A percentile compares a stretch with the other conserved stretches of the same genome.
Evolutionary conservation across 2,888 invertebrate species (phyloP).

Genomic region (Oligia fasciuncula): DNA sequence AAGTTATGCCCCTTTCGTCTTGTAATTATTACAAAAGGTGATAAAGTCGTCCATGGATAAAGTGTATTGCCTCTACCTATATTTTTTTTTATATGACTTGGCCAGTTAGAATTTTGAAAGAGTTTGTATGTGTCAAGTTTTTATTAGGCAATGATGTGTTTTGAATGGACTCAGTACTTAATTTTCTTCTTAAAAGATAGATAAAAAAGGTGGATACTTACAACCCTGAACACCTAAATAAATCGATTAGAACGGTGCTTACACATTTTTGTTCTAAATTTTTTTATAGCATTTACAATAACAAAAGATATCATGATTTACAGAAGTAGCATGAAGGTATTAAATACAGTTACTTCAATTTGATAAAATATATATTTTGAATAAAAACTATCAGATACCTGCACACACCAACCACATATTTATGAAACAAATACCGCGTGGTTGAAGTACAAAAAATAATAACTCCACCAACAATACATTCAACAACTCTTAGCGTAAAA

Average conservation of each 20-base stretch:
- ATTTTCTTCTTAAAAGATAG: neutral
- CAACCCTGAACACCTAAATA: neutral
- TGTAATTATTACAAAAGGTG: slow-evolving; percentile 36
- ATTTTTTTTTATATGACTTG: slow-evolving; percentile 2
- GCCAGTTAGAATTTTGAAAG: neutral
- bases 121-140: neutral
- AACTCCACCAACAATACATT: slow-evolving; percentile 62
- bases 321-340: too few species aligned
- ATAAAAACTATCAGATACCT: neutral
- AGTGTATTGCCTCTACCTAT: neutral
- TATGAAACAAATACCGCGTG: slow-evolving; percentile 17
- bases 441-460: slow-evolving; percentile 58
- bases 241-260: neutral
- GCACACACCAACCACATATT: neutral
- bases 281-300: neutral
- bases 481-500: slow-evolving; percentile 64
- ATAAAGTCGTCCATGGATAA: neutral
- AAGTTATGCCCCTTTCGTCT: slow-evolving; percentile 12
- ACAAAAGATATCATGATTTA: neutral
- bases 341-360: too few species aligned
- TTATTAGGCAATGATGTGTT: neutral
- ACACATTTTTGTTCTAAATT: too few species aligned
- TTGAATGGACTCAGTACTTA: neutral
- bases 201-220: neutral
- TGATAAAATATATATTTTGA: too few species aligned